Conservation (phyloP, 2,797 vertebrate species). For the Cuniculus paca region DNA sequence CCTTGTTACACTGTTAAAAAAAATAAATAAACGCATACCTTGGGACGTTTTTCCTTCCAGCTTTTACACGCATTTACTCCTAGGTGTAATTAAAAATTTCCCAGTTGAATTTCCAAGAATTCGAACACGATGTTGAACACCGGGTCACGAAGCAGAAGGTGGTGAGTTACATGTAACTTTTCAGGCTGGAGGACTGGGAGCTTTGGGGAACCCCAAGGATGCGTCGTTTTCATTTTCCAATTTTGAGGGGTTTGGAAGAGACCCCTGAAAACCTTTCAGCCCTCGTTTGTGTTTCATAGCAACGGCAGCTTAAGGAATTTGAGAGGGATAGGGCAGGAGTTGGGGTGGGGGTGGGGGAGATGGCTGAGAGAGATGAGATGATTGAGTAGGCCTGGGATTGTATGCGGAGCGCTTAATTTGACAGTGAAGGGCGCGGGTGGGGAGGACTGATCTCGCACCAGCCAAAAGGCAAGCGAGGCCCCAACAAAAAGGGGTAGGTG, state of each 20-base stretch:
- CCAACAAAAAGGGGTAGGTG: constrained; percentile 56
- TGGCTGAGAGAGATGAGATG: constrained; percentile 72
- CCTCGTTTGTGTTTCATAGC: constrained; percentile 55
- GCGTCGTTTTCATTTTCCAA: not conserved
- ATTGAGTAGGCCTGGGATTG: constrained; percentile 81
- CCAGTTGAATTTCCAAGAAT: not conserved
- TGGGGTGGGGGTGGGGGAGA: not conserved
- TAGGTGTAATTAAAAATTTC: not conserved
- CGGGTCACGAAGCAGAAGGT: not conserved
- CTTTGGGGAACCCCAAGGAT: not conserved
- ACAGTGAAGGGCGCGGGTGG: constrained; percentile 72
- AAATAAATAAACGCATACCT: not conserved
- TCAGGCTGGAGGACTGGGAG: not conserved
- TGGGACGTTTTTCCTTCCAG: constrained; percentile 6
- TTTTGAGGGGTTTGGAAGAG: constrained; percentile 25
- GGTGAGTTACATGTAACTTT: constrained; percentile 18
- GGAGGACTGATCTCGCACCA: constrained; percentile 74
- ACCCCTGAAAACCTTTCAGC: constrained; percentile 30
- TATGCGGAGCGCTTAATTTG: constrained; percentile 65
- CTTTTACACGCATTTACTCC: not conserved
- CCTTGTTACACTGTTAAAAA: not conserved
- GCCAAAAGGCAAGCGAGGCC: constrained; percentile 83
- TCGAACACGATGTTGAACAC: not conserved
- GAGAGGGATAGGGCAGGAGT: not conserved
- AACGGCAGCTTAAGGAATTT: constrained; percentile 54